phyloP scores from a whole-genome alignment of 2,888 invertebrate species.

The Drosophila leonis region DNA sequence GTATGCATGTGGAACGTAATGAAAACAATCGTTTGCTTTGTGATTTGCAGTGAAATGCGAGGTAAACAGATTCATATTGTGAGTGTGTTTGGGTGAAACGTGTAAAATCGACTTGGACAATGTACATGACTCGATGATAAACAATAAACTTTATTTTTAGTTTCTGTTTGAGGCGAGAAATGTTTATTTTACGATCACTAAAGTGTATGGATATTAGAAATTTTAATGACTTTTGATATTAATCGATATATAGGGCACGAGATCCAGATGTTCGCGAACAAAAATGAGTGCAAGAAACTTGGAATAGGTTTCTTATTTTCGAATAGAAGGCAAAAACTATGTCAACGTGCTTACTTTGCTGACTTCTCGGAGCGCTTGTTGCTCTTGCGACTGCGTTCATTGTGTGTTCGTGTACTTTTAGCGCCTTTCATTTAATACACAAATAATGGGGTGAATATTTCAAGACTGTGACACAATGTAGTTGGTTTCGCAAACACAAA shows the following conservation, averaged over 20 bases:
- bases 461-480: slow-evolving; percentile 28
- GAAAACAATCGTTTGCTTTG: slow-evolving; percentile 39
- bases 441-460: slow-evolving; percentile 7
- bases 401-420: slow-evolving; percentile 71
- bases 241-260: slow-evolving; percentile 46
- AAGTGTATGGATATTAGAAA: slow-evolving; percentile 66
- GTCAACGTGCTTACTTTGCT: slow-evolving; percentile 65
- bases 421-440: slow-evolving; percentile 77
- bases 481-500: slow-evolving; percentile 4
- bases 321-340: background rate
- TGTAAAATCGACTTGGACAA: slow-evolving; percentile 61
- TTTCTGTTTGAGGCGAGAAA: slow-evolving; percentile 31
- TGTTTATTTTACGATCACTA: slow-evolving; percentile 71
- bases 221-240: slow-evolving; percentile 70
- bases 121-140: slow-evolving; percentile 61
- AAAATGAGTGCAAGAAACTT: slow-evolving; percentile 17
- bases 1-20: slow-evolving; percentile 12
- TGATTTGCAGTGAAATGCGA: slow-evolving; percentile 25
- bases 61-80: slow-evolving; percentile 44
- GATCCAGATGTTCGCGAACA: slow-evolving; percentile 55
- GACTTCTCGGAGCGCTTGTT: slow-evolving; percentile 78
- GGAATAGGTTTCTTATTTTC: background rate
- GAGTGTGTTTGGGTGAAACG: slow-evolving; percentile 11
- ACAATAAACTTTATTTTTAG: slow-evolving; percentile 59
- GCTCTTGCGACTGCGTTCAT: slow-evolving; percentile 79